phyloP scores from a whole-genome alignment of 2,797 vertebrate species.

The Sarcoramphus papa region DNA sequence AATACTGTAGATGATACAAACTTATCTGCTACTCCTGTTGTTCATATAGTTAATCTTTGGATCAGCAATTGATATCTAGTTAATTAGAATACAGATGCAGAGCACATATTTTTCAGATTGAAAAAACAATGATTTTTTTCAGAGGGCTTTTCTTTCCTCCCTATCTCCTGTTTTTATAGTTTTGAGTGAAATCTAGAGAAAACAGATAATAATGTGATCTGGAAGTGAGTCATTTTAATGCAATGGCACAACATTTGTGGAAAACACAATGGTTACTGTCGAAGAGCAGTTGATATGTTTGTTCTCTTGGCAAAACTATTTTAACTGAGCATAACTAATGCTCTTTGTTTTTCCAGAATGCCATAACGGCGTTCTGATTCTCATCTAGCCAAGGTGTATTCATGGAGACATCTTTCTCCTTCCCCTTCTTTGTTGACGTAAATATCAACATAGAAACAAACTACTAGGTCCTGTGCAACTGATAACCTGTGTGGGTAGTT shows the following conservation, averaged over 20 bases:
- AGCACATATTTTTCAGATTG: constrained; percentile 19
- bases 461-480: background rate
- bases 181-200: background rate
- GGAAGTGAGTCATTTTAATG: background rate
- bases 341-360: background rate
- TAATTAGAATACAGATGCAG: constrained; percentile 31
- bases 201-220: background rate
- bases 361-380: background rate
- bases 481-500: background rate
- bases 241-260: background rate
- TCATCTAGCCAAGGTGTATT: background rate
- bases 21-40: constrained; percentile 9
- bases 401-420: background rate
- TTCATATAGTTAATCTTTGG: constrained; percentile 17
- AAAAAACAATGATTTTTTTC: background rate
- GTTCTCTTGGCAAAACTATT: background rate
- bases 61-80: background rate
- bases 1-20: background rate
- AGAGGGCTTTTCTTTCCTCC: background rate
- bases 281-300: constrained; percentile 1
- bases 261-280: background rate
- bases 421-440: background rate
- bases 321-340: background rate
- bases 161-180: background rate
- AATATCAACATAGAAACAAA: background rate